Evolutionary conservation across 2,113 vertebrate species (phyloP).

Genomic region (Phalacrocorax brasilianus): DNA sequence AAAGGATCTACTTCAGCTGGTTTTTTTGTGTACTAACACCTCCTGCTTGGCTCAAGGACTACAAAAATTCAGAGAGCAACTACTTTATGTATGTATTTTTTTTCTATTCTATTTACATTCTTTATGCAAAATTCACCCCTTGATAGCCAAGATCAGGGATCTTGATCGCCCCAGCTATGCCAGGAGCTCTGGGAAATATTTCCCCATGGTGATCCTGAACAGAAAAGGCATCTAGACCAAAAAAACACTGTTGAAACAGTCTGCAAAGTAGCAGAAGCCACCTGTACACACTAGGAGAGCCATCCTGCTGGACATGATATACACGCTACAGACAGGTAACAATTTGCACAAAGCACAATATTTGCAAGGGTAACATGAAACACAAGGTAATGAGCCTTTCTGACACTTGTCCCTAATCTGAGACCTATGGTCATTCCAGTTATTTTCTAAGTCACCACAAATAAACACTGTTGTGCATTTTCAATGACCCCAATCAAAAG

Average conservation of each 20-base stretch:
- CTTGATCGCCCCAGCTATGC: neutral
- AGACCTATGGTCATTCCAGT: neutral
- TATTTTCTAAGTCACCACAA: constrained; percentile 51
- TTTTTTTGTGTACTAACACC: neutral
- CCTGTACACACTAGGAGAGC: neutral
- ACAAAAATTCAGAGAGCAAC: neutral
- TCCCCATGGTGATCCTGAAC: neutral
- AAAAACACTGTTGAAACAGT: neutral
- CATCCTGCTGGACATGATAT: neutral
- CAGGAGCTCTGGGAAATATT: neutral
- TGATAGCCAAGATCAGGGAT: neutral
- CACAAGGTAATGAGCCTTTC: constrained; percentile 27
- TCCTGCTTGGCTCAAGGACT: neutral
- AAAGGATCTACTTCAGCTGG: neutral
- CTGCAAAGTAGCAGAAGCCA: neutral
- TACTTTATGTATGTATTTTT: neutral
- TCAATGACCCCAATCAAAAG: constrained; percentile 49
- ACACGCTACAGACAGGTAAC: neutral
- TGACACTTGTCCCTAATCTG: constrained; percentile 35
- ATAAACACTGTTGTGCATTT: constrained; percentile 46
- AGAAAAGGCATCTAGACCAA: neutral
- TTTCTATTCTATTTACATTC: neutral
- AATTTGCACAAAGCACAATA: neutral
- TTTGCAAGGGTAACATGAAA: neutral
- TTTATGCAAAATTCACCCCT: neutral